phyloP scores from a whole-genome alignment of 2,888 invertebrate species.

The Beris chalybata region DNA sequence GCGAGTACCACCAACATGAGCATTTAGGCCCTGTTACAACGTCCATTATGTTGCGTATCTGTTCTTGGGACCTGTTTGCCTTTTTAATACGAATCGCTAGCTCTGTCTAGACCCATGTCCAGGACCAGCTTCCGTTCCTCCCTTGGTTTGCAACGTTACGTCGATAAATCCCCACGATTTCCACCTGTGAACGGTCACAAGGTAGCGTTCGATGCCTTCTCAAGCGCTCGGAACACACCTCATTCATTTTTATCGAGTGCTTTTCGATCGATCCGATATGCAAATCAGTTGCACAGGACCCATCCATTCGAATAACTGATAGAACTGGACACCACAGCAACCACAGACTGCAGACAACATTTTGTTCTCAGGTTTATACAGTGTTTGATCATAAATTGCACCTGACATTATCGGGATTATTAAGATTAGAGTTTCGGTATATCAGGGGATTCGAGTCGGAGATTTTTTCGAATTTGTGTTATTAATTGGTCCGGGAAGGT shows the following conservation, averaged over 20 bases:
- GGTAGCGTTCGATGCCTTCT: too few species aligned
- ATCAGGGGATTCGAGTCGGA: neutral
- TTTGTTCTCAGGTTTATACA: neutral
- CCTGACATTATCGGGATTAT: slow-evolving; percentile 12
- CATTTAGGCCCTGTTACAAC: too few species aligned
- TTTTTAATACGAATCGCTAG: too few species aligned
- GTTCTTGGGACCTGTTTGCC: too few species aligned
- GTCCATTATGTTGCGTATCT: too few species aligned
- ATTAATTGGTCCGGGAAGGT: slow-evolving; percentile 8
- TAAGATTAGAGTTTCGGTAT: slow-evolving; percentile 6
- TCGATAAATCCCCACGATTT: too few species aligned
- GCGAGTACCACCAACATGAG: too few species aligned
- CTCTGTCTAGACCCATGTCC: too few species aligned
- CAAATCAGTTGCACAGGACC: slow-evolving; percentile 13
- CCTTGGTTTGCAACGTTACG: too few species aligned
- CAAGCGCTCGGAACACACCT: neutral
- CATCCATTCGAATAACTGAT: neutral
- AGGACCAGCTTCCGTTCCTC: too few species aligned
- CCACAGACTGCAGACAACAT: neutral
- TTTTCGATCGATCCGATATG: slow-evolving; percentile 22
- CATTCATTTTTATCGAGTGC: slow-evolving; percentile 14
- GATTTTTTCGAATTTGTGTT: neutral
- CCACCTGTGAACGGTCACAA: too few species aligned
- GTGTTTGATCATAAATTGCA: slow-evolving; percentile 1
- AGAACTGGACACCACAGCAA: neutral